phyloP scores from a whole-genome alignment of 1,140 invertebrate species.

The Calosoma granatense region DNA sequence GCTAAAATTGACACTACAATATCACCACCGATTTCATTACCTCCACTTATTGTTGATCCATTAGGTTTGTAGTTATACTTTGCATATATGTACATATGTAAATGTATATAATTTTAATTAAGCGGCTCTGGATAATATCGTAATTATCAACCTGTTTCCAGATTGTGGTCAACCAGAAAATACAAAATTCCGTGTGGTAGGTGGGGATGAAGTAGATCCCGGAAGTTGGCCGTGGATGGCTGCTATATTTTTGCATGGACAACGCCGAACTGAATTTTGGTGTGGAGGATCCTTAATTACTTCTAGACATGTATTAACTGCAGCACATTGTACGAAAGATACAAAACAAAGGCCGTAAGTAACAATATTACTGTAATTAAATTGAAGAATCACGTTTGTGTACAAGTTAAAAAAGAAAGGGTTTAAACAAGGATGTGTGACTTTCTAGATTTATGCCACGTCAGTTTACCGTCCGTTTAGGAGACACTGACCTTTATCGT shows the following conservation, averaged over 20 bases:
- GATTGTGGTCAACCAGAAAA: constrained; percentile 75
- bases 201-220: constrained; percentile 71
- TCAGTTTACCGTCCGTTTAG: constrained; percentile 80
- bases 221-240: constrained; percentile 91
- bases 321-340: constrained; percentile 85
- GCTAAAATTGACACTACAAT: constrained; percentile 33
- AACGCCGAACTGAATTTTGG: constrained; percentile 82
- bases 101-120: not conserved
- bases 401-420: not conserved
- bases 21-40: constrained; percentile 21
- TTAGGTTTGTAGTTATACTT: not conserved
- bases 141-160: too few species aligned
- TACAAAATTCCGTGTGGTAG: constrained; percentile 75
- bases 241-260: constrained; percentile 80
- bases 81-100: constrained; percentile 1
- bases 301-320: constrained; percentile 70
- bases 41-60: constrained; percentile 1
- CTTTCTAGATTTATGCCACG: constrained; percentile 28
- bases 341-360: constrained; percentile 77
- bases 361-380: not conserved
- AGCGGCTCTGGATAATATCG: too few species aligned
- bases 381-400: not conserved
- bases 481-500: constrained; percentile 74
- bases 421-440: not conserved
- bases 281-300: constrained; percentile 84